Evolutionary conservation across 1,140 invertebrate species (phyloP).

Genomic region (Drosophila kurseongensis): DNA sequence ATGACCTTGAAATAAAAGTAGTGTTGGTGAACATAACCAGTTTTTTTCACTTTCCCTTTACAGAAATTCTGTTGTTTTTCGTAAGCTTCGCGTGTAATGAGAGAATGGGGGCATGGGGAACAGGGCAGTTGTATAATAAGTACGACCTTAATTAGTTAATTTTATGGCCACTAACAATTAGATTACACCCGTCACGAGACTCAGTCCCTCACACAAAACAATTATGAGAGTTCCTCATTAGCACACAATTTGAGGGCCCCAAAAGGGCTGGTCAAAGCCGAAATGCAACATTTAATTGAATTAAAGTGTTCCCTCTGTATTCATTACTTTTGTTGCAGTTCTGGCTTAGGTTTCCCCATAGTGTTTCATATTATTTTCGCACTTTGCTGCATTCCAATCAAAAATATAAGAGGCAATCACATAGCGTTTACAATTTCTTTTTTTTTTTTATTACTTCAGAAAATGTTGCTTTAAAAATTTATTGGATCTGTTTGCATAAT

Average conservation of each 20-base stretch:
- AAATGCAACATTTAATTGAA: constrained; percentile 37
- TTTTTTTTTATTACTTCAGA: background rate
- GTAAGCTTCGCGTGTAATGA: constrained; percentile 57
- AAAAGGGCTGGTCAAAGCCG: constrained; percentile 18
- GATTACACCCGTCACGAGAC: constrained; percentile 74
- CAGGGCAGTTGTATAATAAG: constrained; percentile 69
- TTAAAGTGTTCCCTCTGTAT: constrained; percentile 19
- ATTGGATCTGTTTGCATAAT: constrained; percentile 51
- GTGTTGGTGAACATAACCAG: constrained; percentile 6
- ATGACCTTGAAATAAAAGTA: constrained; percentile 33
- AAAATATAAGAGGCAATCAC: too few relatives aligned
- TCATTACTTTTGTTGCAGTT: constrained; percentile 4
- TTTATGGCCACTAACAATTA: constrained; percentile 80
- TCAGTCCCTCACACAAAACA: constrained; percentile 22
- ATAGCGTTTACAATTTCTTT: too few relatives aligned
- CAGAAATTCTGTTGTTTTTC: constrained; percentile 15
- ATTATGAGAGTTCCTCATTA: constrained; percentile 55
- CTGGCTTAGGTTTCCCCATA: background rate
- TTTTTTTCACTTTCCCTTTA: constrained; percentile 22
- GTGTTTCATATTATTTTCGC: too few relatives aligned
- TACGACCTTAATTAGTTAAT: constrained; percentile 82
- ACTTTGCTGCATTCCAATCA: too few relatives aligned
- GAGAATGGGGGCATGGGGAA: constrained; percentile 14
- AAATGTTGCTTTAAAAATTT: constrained; percentile 26
- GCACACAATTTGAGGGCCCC: constrained; percentile 42